Percentiles rank a stretch among this genome's conserved stretches.
phyloP scores from a whole-genome alignment of 2,888 invertebrate species.

The Synergus umbraculus region DNA sequence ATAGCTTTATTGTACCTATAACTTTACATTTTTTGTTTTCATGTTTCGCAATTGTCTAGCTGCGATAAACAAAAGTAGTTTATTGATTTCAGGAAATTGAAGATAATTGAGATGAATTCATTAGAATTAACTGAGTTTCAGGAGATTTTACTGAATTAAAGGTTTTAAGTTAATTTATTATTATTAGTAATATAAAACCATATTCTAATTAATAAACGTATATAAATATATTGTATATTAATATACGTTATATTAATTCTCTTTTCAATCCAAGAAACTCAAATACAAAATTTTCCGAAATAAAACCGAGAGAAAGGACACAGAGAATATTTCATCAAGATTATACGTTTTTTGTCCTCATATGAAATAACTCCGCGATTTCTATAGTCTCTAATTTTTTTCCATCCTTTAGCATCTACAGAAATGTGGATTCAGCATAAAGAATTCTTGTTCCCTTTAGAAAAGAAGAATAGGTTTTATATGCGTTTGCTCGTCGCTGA shows the following conservation, averaged over 20 bases:
- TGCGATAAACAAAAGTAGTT: not conserved
- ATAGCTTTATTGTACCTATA: not conserved
- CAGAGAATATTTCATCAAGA: not conserved
- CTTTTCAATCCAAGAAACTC: not conserved
- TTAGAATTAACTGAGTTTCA: too few species aligned
- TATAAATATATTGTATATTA: too few species aligned
- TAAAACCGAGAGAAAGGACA: not conserved
- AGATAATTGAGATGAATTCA: slow-evolving; percentile 3
- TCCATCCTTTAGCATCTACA: not conserved
- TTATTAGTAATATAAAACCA: too few species aligned
- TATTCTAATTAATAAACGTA: too few species aligned
- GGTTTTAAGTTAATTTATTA: too few species aligned
- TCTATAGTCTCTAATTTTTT: too few species aligned
- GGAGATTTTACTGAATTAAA: too few species aligned
- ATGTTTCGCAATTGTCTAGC: not conserved
- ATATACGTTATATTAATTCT: not conserved
- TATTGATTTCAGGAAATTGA: slow-evolving; percentile 1
- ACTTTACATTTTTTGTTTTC: not conserved
- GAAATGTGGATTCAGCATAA: not conserved
- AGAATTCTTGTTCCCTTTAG: not conserved
- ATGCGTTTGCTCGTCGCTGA: not conserved
- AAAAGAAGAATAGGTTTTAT: not conserved
- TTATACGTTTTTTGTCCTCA: not conserved
- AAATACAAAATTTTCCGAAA: not conserved
- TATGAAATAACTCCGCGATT: not conserved